phyloP scores from a whole-genome alignment of 2,113 vertebrate genomes.

The Rhizomys pruinosus region DNA sequence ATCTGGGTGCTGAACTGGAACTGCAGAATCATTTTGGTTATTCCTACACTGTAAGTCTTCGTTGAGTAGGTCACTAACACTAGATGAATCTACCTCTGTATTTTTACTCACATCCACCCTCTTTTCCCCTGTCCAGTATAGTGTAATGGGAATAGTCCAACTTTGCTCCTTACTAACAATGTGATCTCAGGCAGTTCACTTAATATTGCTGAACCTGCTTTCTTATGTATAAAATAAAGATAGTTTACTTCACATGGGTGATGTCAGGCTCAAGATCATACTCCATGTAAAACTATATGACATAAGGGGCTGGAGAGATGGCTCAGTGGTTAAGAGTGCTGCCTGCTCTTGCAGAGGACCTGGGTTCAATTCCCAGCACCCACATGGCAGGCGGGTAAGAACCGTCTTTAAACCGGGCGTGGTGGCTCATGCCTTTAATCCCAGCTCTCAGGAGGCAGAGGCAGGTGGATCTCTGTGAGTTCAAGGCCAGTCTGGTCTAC shows the following conservation, averaged over 20 bases:
- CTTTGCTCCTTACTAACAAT: neutral
- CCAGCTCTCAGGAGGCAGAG: too few species aligned
- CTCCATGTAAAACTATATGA: neutral
- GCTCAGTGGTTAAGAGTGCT: too few species aligned
- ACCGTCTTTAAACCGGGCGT: too few species aligned
- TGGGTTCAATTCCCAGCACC: too few species aligned
- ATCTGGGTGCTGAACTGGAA: neutral
- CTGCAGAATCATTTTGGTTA: neutral
- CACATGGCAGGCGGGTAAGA: too few species aligned
- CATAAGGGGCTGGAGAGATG: too few species aligned
- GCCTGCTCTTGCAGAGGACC: neutral
- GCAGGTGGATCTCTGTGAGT: too few species aligned
- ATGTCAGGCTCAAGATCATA: slow-evolving; percentile 5
- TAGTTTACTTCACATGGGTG: neutral
- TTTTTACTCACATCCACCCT: slow-evolving; percentile 28
- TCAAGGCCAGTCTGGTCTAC: too few species aligned
- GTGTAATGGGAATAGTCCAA: neutral
- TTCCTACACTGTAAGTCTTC: neutral
- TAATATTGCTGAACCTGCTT: slow-evolving; percentile 26
- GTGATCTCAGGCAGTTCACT: slow-evolving; percentile 21
- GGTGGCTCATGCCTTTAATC: too few species aligned
- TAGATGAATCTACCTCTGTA: neutral
- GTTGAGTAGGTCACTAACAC: neutral
- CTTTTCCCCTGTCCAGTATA: neutral
- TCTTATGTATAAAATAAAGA: slow-evolving; percentile 44